phyloP scores from a whole-genome alignment of 2,113 vertebrate species.

The Callopanchax toddi region DNA sequence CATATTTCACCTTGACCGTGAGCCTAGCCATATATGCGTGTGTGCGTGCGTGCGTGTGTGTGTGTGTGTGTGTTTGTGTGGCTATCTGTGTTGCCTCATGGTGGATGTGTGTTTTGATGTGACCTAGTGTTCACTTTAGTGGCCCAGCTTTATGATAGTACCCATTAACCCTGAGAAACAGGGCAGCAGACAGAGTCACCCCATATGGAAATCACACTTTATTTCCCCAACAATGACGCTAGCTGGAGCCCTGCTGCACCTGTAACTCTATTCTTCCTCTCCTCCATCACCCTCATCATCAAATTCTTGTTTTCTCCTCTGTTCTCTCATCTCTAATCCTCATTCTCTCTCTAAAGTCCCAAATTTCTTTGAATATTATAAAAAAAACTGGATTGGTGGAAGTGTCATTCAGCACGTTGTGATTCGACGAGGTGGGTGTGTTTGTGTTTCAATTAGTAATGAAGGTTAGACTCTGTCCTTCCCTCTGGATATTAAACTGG shows the following conservation, averaged over 20 bases:
- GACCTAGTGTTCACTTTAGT: conserved; percentile 61
- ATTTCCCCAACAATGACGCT: conserved; percentile 58
- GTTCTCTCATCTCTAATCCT: neutral
- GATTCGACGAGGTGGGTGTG: conserved; percentile 37
- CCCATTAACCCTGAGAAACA: conserved; percentile 71
- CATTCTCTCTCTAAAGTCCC: neutral
- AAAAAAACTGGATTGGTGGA: neutral
- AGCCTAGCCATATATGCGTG: conserved; percentile 32
- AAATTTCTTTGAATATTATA: neutral
- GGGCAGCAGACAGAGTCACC: conserved; percentile 71
- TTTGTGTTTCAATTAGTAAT: conserved; percentile 67
- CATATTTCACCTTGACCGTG: conserved; percentile 71
- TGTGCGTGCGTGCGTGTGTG: conserved; percentile 21
- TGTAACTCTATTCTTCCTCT: neutral
- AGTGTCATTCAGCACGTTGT: conserved; percentile 37
- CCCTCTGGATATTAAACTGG: conserved; percentile 34
- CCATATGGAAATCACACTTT: conserved; percentile 62
- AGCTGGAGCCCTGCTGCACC: conserved; percentile 18
- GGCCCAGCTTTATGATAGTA: conserved; percentile 71
- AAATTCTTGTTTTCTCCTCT: neutral
- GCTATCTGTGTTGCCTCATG: conserved; percentile 15
- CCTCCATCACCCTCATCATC: conserved; percentile 5
- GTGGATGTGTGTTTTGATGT: conserved; percentile 42
- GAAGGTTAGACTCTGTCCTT: conserved; percentile 67
- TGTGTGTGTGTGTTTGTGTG: conserved; percentile 37